phyloP scores from a whole-genome alignment of 2,113 vertebrate species.

The Symphodus melops region DNA sequence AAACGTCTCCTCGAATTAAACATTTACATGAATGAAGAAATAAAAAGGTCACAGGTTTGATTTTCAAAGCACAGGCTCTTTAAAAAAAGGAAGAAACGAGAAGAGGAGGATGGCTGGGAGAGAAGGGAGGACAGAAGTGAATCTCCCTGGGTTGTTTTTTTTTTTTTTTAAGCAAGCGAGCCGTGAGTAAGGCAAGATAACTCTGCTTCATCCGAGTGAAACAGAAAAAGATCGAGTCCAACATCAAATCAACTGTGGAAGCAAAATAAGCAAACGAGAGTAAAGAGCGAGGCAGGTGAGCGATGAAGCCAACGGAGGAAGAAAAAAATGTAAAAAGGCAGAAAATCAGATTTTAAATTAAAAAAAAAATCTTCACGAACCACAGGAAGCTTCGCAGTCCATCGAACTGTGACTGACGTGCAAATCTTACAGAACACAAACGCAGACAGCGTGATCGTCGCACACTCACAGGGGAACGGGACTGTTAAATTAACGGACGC shows the following conservation, averaged over 20 bases:
- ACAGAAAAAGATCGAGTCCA: conserved; percentile 1
- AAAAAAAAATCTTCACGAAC: conserved; percentile 17
- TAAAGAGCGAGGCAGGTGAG: conserved; percentile 18
- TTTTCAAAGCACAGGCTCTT: conserved; percentile 48
- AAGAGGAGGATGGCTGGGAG: conserved; percentile 2
- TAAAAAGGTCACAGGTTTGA: conserved; percentile 15
- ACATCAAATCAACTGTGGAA: not conserved
- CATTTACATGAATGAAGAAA: conserved; percentile 21
- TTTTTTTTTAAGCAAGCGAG: conserved; percentile 22
- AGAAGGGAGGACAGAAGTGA: not conserved
- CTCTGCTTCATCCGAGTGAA: conserved; percentile 34
- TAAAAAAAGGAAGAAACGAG: conserved; percentile 12
- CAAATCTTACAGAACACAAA: not conserved
- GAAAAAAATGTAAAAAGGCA: conserved; percentile 16
- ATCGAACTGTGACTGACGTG: not conserved
- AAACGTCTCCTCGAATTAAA: conserved; percentile 10
- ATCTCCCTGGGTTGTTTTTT: not conserved
- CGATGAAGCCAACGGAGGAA: conserved; percentile 40
- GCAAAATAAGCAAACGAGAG: conserved; percentile 3
- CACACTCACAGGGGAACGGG: not conserved
- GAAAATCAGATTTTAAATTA: not conserved
- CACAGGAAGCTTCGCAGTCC: conserved; percentile 13
- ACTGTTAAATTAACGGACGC: not conserved
- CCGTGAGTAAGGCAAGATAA: conserved; percentile 66
- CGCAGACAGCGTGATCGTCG: conserved; percentile 7